These are phyloP conservation scores for Drosophila koepferae DNA, from an alignment of 2,888 invertebrate genomes.

Conservation along the genomic window DNA sequence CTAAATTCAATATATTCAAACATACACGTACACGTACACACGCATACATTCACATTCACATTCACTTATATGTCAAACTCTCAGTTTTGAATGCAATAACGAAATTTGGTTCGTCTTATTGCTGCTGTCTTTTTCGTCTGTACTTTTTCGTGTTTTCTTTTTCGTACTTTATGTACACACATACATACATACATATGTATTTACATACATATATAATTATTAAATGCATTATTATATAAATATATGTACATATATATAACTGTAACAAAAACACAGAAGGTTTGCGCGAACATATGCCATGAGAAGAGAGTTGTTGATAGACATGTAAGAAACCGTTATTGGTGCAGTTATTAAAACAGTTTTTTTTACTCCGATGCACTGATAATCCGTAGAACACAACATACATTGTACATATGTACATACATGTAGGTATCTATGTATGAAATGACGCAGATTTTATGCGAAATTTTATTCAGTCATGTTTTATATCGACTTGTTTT, in stretches of 20 bases:
- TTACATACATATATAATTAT: too few species aligned
- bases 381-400: conserved; percentile 25
- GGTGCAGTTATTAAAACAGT: not conserved
- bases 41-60: not conserved
- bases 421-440: too few species aligned
- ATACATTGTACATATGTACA: not conserved
- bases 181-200: not conserved
- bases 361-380: conserved; percentile 15
- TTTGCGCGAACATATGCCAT: conserved; percentile 10
- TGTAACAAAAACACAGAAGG: not conserved
- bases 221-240: too few species aligned
- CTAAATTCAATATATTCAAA: conserved; percentile 6
- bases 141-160: not conserved
- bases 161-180: not conserved
- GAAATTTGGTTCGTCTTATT: conserved; percentile 21
- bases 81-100: conserved; percentile 52
- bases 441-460: not conserved
- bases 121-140: conserved; percentile 9
- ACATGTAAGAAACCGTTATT: not conserved
- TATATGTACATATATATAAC: not conserved
- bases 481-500: not conserved
- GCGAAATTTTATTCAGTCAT: not conserved
- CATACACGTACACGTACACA: not conserved
- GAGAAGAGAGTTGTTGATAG: conserved; percentile 19
- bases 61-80: conserved; percentile 5